phyloP scores from a whole-genome alignment of 2,113 vertebrate species.

The Narcine bancroftii region DNA sequence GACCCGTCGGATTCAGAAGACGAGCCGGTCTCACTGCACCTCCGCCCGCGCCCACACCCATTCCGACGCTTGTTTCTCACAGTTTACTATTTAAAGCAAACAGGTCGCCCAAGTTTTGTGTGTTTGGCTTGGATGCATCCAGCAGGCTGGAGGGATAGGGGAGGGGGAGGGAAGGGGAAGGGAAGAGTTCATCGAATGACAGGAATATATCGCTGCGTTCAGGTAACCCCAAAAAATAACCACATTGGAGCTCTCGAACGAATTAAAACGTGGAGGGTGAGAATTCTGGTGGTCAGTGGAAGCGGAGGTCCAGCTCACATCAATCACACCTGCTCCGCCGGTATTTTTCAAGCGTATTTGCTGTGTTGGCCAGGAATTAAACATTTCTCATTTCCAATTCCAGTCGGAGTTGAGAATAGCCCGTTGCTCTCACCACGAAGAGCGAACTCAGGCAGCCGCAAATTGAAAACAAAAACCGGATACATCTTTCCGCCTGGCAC shows the following conservation, averaged over 20 bases:
- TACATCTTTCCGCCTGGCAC: slow-evolving; percentile 5
- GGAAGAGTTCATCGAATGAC: not conserved
- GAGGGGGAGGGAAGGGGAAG: no score
- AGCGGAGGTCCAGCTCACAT: not conserved
- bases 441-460: not conserved
- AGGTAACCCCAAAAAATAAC: not conserved
- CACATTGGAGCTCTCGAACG: not conserved
- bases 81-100: not conserved
- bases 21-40: no score
- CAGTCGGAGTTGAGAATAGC: not conserved
- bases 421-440: not conserved
- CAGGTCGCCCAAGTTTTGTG: slow-evolving; percentile 8
- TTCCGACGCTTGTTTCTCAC: not conserved
- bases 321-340: not conserved
- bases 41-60: no score
- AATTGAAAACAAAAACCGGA: slow-evolving; percentile 20
- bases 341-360: no score
- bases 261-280: not conserved
- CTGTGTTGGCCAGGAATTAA: not conserved
- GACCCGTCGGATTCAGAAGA: no score
- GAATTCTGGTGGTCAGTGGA: not conserved
- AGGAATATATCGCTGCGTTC: not conserved
- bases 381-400: not conserved
- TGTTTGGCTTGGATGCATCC: not conserved
- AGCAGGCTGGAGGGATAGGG: not conserved